A percentile compares a stretch with the other conserved stretches of the same genome.
These are phyloP conservation scores for Halesus radiatus DNA, from an alignment of 1,140 invertebrate species.

Conservation along the genomic window DNA sequence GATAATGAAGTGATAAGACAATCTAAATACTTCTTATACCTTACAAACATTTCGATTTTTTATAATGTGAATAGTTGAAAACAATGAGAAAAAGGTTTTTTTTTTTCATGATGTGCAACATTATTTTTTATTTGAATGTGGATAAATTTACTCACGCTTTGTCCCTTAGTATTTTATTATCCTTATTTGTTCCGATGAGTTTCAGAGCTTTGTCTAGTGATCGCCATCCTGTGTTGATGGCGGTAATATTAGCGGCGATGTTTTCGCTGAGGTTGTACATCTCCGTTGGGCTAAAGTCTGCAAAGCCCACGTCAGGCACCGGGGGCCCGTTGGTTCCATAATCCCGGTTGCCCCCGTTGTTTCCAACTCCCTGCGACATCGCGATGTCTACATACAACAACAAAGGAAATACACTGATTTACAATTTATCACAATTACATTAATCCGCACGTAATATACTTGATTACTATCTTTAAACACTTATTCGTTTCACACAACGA, in stretches of 20 bases:
- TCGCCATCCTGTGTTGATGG: slow-evolving; percentile 79
- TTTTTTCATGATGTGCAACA: no score
- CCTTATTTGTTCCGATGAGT: slow-evolving; percentile 82
- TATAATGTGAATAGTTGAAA: no score
- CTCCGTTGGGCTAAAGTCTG: slow-evolving; percentile 80
- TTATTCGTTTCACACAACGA: slow-evolving; percentile 28
- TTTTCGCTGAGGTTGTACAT: slow-evolving; percentile 81
- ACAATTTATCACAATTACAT: background rate
- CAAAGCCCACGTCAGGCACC: slow-evolving; percentile 76
- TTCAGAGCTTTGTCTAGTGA: slow-evolving; percentile 82
- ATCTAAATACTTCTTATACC: no score
- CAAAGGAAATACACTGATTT: slow-evolving; percentile 42
- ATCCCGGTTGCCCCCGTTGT: slow-evolving; percentile 66
- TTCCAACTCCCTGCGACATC: slow-evolving; percentile 62
- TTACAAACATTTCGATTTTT: no score
- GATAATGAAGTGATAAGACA: no score
- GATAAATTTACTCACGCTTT: slow-evolving; percentile 56
- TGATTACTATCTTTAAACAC: background rate
- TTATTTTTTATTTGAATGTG: no score
- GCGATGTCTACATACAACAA: slow-evolving; percentile 53
- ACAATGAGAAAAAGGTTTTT: no score
- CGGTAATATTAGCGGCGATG: slow-evolving; percentile 84
- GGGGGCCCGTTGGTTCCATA: slow-evolving; percentile 69
- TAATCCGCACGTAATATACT: background rate
- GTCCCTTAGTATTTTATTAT: slow-evolving; percentile 71